Percentiles rank a stretch among this genome's conserved stretches.
Evolutionary conservation across 2,113 vertebrate genomes (phyloP).

Genomic region (Ceuthmochares aereus): DNA sequence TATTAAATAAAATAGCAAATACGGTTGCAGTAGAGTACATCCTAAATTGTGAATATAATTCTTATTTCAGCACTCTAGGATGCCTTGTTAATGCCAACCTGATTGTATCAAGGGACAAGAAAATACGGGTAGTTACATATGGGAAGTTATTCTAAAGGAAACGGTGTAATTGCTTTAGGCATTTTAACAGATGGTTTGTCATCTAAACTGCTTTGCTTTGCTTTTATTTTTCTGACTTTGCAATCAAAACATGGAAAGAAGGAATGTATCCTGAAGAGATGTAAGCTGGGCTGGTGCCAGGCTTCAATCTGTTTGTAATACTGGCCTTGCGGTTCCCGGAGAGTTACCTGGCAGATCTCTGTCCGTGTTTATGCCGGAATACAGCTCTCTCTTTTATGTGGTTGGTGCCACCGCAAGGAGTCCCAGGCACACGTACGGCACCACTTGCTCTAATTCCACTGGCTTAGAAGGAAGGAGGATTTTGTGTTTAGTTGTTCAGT

Average conservation of each 20-base stretch:
- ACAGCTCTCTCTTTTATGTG: not conserved
- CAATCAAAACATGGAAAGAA: not conserved
- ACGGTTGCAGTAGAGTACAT: not conserved
- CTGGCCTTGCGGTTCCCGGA: not conserved
- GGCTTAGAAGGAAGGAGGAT: not conserved
- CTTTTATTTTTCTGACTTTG: slow-evolving; percentile 31
- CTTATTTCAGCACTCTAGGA: not conserved
- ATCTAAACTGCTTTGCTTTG: slow-evolving; percentile 4
- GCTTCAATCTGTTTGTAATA: not conserved
- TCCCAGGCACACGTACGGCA: not conserved
- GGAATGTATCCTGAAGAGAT: not conserved
- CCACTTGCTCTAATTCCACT: not conserved
- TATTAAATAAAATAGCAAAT: not conserved
- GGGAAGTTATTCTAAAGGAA: slow-evolving; percentile 37
- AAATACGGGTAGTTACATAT: not conserved
- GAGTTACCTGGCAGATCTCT: not conserved
- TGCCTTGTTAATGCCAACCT: not conserved
- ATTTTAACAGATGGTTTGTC: slow-evolving; percentile 47
- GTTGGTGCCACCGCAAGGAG: not conserved
- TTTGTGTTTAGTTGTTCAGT: not conserved
- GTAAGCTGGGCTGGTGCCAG: not conserved
- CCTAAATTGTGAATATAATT: not conserved
- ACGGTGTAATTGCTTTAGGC: slow-evolving; percentile 39
- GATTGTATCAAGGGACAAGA: not conserved
- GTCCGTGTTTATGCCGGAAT: not conserved